phyloP scores from a whole-genome alignment of 2,113 vertebrate species.

The Grallaria varia region DNA sequence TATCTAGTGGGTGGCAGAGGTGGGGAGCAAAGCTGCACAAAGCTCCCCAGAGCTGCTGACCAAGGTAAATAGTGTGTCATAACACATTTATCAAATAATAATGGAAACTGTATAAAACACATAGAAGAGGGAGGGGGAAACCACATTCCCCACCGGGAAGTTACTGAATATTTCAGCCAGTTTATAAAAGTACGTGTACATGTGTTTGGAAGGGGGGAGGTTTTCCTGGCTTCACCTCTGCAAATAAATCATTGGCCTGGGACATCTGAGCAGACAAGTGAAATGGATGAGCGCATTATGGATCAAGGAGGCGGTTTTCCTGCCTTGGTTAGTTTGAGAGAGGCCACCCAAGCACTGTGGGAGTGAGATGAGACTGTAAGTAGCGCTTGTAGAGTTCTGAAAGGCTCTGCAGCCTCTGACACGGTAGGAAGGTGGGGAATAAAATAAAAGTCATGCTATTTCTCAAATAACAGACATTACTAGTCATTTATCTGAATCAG shows the following conservation, averaged over 20 bases:
- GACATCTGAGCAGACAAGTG: conserved; percentile 30
- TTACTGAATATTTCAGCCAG: conserved; percentile 48
- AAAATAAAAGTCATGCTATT: neutral
- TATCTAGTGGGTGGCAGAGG: conserved; percentile 62
- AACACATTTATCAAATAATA: conserved; percentile 72
- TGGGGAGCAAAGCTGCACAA: conserved; percentile 37
- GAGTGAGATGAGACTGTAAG: neutral
- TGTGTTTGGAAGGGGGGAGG: neutral
- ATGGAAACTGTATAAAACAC: conserved; percentile 48
- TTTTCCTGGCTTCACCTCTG: conserved; percentile 18
- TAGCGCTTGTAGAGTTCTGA: neutral
- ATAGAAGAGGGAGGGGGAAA: neutral
- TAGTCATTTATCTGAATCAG: neutral
- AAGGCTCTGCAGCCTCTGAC: neutral
- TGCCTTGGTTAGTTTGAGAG: neutral
- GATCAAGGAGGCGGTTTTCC: conserved; percentile 32
- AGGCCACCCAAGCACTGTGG: conserved; percentile 44
- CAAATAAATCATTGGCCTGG: conserved; percentile 45
- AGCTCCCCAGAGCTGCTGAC: conserved; percentile 58
- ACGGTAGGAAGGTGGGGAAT: neutral
- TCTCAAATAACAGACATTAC: neutral
- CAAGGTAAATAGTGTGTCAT: conserved; percentile 69
- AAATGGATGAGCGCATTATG: conserved; percentile 17
- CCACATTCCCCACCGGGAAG: conserved; percentile 13
- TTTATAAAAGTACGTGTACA: conserved; percentile 24